Evolutionary conservation across 2,797 vertebrate genomes (phyloP).

Genomic region (Catamblyrhynchus diadema): DNA sequence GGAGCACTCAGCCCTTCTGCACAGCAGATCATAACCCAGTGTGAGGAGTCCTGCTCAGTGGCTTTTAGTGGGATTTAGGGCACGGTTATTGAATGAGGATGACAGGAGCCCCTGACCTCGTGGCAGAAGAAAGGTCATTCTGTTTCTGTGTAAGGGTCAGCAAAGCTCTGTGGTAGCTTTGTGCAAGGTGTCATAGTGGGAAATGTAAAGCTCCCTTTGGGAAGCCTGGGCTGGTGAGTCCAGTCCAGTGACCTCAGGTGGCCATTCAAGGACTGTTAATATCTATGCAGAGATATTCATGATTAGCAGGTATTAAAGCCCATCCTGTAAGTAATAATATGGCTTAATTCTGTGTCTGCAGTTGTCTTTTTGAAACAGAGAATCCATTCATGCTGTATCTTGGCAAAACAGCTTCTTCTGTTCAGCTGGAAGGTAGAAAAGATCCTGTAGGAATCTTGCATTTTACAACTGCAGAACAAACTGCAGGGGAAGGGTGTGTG

Average conservation of each 20-base stretch:
- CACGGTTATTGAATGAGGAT: background rate
- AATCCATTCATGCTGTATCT: background rate
- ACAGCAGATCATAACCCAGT: fast-evolving
- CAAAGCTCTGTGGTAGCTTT: background rate
- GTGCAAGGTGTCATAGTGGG: background rate
- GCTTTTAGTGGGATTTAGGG: background rate
- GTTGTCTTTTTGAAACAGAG: background rate
- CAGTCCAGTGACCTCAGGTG: background rate
- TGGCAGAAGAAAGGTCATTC: background rate
- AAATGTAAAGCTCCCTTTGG: background rate
- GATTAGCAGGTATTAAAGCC: background rate
- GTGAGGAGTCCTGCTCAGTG: background rate
- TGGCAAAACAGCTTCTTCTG: background rate
- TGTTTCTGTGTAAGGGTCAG: background rate
- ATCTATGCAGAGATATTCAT: background rate
- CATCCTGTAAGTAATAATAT: background rate
- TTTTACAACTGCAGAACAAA: background rate
- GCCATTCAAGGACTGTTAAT: background rate
- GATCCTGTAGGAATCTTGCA: background rate
- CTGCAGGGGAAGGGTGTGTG: background rate
- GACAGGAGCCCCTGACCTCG: background rate
- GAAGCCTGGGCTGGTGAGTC: background rate
- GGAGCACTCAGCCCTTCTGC: background rate
- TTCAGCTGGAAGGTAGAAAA: background rate
- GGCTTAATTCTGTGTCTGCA: background rate